These are phyloP conservation scores for Lepidocyrtinus sp. DNA, from an alignment of 2,888 invertebrate genomes.

Conservation along the genomic window DNA sequence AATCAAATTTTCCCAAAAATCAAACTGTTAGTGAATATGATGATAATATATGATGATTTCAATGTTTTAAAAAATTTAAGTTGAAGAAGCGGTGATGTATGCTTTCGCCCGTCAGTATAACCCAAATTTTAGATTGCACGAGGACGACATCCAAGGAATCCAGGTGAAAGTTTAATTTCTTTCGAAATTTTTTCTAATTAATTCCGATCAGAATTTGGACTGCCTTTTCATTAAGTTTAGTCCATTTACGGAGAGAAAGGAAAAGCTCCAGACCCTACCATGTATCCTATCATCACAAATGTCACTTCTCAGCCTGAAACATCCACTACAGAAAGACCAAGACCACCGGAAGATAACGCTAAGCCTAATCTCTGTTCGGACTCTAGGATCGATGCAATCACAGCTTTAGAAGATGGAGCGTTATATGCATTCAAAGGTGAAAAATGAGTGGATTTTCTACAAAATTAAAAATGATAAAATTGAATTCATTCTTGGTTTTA, in stretches of 20 bases:
- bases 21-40: no score
- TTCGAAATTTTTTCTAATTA: no score
- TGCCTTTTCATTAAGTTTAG: no score
- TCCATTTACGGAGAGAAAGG: constrained; percentile 58
- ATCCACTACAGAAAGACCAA: background rate
- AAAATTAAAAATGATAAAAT: no score
- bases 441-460: no score
- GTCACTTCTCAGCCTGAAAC: constrained; percentile 19
- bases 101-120: constrained; percentile 49
- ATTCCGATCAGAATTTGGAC: background rate
- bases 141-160: constrained; percentile 57
- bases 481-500: no score
- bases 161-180: no score
- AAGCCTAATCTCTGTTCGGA: constrained; percentile 57
- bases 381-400: constrained; percentile 59
- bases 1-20: no score
- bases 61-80: no score
- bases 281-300: constrained; percentile 41
- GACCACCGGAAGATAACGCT: constrained; percentile 20
- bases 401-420: constrained; percentile 52
- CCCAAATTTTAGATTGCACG: constrained; percentile 48
- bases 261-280: constrained; percentile 21
- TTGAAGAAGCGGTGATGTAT: constrained; percentile 58
- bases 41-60: no score
- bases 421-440: constrained; percentile 62